These are phyloP conservation scores for Gymnocypris eckloni DNA, from an alignment of 2,797 vertebrate species.

Conservation along the genomic window DNA sequence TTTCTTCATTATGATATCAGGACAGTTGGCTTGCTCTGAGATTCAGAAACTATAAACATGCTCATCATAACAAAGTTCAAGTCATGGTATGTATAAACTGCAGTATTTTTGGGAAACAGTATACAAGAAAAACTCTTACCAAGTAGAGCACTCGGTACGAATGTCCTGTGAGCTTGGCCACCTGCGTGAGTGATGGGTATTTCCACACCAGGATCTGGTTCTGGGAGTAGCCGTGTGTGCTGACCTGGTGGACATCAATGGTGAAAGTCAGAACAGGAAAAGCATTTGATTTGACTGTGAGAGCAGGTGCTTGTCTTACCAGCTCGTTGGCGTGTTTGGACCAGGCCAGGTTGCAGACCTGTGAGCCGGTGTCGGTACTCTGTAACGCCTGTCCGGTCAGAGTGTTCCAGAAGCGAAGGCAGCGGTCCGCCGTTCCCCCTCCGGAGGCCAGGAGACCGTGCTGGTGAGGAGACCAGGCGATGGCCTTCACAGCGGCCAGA, in stretches of 20 bases:
- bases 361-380: conserved; percentile 85
- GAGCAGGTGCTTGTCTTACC: conserved; percentile 69
- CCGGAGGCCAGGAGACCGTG: conserved; percentile 84
- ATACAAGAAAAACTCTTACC: conserved; percentile 67
- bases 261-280: not conserved
- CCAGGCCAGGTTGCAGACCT: conserved; percentile 88
- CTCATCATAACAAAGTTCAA: not conserved
- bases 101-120: not conserved
- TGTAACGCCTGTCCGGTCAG: conserved; percentile 85
- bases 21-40: not conserved
- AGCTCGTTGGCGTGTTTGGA: conserved; percentile 87
- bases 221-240: conserved; percentile 87
- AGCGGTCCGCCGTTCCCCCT: conserved; percentile 84
- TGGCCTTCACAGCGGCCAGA: conserved; percentile 85
- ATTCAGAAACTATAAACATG: not conserved
- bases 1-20: not conserved
- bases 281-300: not conserved
- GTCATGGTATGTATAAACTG: not conserved
- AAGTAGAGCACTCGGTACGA: conserved; percentile 85
- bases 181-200: conserved; percentile 84
- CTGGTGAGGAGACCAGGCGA: conserved; percentile 87
- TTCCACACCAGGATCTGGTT: conserved; percentile 89
- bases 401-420: conserved; percentile 87
- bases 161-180: conserved; percentile 85
- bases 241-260: conserved; percentile 72